phyloP scores from a whole-genome alignment of 1,140 invertebrate species.

The Globodera rostochiensis region DNA sequence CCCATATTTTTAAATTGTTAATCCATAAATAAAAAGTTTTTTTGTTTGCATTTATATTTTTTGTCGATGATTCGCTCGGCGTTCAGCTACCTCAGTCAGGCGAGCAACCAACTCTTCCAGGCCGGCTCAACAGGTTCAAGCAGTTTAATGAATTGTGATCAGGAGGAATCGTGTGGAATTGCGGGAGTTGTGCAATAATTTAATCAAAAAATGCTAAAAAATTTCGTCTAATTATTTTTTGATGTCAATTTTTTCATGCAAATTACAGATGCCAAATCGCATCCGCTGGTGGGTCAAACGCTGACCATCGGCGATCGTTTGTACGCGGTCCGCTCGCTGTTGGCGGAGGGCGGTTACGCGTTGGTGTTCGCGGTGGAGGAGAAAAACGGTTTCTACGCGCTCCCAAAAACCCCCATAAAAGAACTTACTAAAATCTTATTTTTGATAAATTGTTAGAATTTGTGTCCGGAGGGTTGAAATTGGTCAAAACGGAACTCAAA shows the following conservation, averaged over 20 bases:
- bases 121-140: constrained; percentile 31
- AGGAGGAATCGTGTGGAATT: too few relatives aligned
- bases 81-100: constrained; percentile 40
- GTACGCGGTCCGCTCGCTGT: constrained; percentile 42
- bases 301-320: constrained; percentile 47
- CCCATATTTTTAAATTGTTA: too few relatives aligned
- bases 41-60: neutral
- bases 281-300: constrained; percentile 48
- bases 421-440: too few relatives aligned
- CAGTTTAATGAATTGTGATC: neutral
- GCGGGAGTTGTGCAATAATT: too few relatives aligned
- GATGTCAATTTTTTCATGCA: neutral
- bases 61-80: constrained; percentile 36
- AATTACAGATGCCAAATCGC: neutral
- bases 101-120: constrained; percentile 27
- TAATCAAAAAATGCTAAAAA: too few relatives aligned
- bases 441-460: too few relatives aligned
- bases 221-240: too few relatives aligned
- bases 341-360: constrained; percentile 62
- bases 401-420: neutral
- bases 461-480: too few relatives aligned
- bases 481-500: too few relatives aligned
- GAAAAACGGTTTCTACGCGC: neutral
- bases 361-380: constrained; percentile 59
- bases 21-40: too few relatives aligned